These are phyloP conservation scores for Drosophila sproati DNA, from an alignment of 1,140 invertebrate species.

Conservation along the genomic window DNA sequence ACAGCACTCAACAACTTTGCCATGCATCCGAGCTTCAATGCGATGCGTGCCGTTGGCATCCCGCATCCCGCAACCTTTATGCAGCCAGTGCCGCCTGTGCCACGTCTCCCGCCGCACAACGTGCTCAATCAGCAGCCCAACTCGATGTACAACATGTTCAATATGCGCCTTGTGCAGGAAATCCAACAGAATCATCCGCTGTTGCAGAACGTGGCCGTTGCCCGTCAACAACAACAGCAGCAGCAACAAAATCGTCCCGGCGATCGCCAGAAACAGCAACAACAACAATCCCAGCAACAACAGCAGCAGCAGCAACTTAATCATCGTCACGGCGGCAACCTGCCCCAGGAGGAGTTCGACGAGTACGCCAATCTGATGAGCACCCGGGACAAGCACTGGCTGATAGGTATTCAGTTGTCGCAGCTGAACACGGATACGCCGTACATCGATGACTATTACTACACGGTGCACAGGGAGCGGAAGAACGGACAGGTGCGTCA, in stretches of 20 bases:
- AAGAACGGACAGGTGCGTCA: slow-evolving; percentile 86
- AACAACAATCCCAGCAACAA: slow-evolving; percentile 45
- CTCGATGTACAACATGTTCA: slow-evolving; percentile 82
- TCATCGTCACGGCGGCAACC: slow-evolving; percentile 68
- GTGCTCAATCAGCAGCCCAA: slow-evolving; percentile 72
- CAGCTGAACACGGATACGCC: slow-evolving; percentile 94
- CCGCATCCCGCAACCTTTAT: slow-evolving; percentile 83
- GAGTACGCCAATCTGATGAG: slow-evolving; percentile 96
- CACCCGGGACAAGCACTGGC: slow-evolving; percentile 95
- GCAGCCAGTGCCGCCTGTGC: slow-evolving; percentile 71
- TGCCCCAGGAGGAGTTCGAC: slow-evolving; percentile 86
- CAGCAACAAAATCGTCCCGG: slow-evolving; percentile 58
- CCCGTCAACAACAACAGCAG: slow-evolving; percentile 60
- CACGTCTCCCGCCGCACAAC: slow-evolving; percentile 65
- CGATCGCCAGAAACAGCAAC: slow-evolving; percentile 48
- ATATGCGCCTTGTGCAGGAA: slow-evolving; percentile 85
- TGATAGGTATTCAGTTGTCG: slow-evolving; percentile 95
- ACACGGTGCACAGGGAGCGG: slow-evolving; percentile 89
- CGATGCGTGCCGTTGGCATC: slow-evolving; percentile 80
- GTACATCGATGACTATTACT: slow-evolving; percentile 94
- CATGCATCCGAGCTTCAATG: slow-evolving; percentile 84
- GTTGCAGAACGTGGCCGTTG: slow-evolving; percentile 76
- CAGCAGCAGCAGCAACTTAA: slow-evolving; percentile 52
- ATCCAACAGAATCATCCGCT: slow-evolving; percentile 87
- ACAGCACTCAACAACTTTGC: slow-evolving; percentile 83